These are phyloP conservation scores for Nerophis ophidion DNA, from an alignment of 2,113 vertebrate genomes.

Conservation along the genomic window DNA sequence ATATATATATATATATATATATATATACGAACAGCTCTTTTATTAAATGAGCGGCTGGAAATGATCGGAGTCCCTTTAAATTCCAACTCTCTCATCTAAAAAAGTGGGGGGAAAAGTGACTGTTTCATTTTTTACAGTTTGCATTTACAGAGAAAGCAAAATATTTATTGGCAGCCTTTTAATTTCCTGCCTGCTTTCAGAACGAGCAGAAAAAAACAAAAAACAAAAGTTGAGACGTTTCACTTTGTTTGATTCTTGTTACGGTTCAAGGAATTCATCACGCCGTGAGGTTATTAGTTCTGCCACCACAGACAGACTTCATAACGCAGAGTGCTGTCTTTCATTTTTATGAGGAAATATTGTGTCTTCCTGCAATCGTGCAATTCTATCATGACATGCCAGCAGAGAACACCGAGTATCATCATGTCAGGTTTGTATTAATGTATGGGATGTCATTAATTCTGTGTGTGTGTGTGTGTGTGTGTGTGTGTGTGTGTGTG, in stretches of 20 bases:
- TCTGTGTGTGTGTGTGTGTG: constrained; percentile 8
- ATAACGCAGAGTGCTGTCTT: constrained; percentile 1
- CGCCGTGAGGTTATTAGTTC: constrained; percentile 11
- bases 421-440: constrained; percentile 34
- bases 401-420: constrained; percentile 30
- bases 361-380: constrained; percentile 18
- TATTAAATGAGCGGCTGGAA: no score
- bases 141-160: constrained; percentile 31
- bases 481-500: constrained; percentile 22
- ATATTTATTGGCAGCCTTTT: constrained; percentile 46
- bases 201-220: constrained; percentile 6
- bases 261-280: constrained; percentile 9
- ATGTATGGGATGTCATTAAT: constrained; percentile 32
- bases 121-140: constrained; percentile 42
- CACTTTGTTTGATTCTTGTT: constrained; percentile 26
- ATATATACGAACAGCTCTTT: no score
- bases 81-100: no score
- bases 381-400: constrained; percentile 21
- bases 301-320: constrained; percentile 2
- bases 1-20: no score
- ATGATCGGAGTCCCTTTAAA: no score
- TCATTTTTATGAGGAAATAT: constrained; percentile 7
- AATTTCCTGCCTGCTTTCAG: constrained; percentile 42
- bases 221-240: constrained; percentile 29
- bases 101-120: no score